Evolutionary conservation across 2,797 vertebrate species (phyloP), one percentile per base, ranked within the genome.

Genomic region (Premnoplex brunnescens): DNA sequence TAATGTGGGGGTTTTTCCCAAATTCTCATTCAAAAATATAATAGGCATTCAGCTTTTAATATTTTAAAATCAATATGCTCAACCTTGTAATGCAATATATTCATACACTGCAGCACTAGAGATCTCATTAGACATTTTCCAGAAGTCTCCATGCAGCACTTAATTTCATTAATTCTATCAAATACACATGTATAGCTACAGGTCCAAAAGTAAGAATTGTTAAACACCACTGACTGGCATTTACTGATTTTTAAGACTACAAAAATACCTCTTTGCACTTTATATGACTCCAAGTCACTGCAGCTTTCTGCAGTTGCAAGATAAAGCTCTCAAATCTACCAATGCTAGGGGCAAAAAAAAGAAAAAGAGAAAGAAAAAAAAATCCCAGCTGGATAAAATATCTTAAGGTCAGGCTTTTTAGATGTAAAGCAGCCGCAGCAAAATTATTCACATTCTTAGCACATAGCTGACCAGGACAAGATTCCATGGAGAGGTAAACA

Each of bases 381-480:
- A 55, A 7, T 51, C 0, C 15, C 82, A 94, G 82, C 72, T 93
- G 85, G 89, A 96, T 92, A 94, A 95, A 96, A 92, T 88, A 91
- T 94, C 89, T 92, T 91, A 94, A 93, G 95, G 96, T 96, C 96
- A 88, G 43, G 73, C 69, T 94, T 96, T 96, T 95, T 95, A 95
- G 89, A 96, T 91, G 92, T 93, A 96, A 93, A 97, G 94, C 94
- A 96, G 93, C 93, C 81, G 5, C 92, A 91, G 93, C 72, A 97
- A 76, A 97, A 98, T 96, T 91, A 97, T 94, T 97, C 89, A 92
- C 93, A 97, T 97, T 97, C 95, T 95, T 96, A 93, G 87, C 90
- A 94, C 96, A 97, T 95, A 94, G 90, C 88, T 95, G 93, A 96
- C 96, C 91, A 89, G 89, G 85, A 95, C 87, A 84, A 95, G 90